Evolutionary conservation across 2,888 invertebrate species (phyloP).

Genomic region (Nysson spinosus): DNA sequence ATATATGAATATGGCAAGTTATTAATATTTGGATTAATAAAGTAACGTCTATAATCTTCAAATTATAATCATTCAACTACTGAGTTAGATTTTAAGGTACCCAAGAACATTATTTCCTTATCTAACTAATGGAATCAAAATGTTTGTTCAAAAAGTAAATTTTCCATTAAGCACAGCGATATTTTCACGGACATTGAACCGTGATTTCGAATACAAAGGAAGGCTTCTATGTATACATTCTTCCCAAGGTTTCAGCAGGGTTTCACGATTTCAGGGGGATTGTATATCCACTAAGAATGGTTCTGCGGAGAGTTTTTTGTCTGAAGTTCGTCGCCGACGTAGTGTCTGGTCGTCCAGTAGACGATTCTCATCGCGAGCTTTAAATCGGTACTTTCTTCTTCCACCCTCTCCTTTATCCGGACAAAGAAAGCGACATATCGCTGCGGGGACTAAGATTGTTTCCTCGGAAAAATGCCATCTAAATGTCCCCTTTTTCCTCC

Average conservation of each 20-base stretch:
- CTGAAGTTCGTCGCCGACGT: conserved; percentile 36
- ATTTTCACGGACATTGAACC: conserved; percentile 28
- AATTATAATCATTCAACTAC: too few relatives aligned
- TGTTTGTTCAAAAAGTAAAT: too few relatives aligned
- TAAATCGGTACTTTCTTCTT: conserved; percentile 49
- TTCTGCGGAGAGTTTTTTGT: conserved; percentile 37
- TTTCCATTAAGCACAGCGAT: background rate
- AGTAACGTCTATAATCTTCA: too few relatives aligned
- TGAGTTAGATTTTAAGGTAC: too few relatives aligned
- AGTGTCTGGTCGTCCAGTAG: conserved; percentile 38
- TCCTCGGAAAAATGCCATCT: conserved; percentile 22
- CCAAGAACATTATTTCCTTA: too few relatives aligned
- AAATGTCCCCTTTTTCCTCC: conserved; percentile 14
- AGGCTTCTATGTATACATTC: conserved; percentile 8
- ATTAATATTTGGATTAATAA: too few relatives aligned
- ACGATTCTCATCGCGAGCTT: conserved; percentile 55
- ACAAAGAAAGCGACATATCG: conserved; percentile 48
- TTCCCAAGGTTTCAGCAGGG: conserved; percentile 21
- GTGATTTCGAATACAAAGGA: conserved; percentile 41
- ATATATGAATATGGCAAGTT: too few relatives aligned
- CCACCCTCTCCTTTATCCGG: conserved; percentile 19
- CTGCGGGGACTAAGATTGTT: conserved; percentile 41
- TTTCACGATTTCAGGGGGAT: conserved; percentile 31
- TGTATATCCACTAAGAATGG: conserved; percentile 45
- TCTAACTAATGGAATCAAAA: too few relatives aligned